phyloP scores from a whole-genome alignment of 1,140 invertebrate species.

The Lordiphosa clarofinis region DNA sequence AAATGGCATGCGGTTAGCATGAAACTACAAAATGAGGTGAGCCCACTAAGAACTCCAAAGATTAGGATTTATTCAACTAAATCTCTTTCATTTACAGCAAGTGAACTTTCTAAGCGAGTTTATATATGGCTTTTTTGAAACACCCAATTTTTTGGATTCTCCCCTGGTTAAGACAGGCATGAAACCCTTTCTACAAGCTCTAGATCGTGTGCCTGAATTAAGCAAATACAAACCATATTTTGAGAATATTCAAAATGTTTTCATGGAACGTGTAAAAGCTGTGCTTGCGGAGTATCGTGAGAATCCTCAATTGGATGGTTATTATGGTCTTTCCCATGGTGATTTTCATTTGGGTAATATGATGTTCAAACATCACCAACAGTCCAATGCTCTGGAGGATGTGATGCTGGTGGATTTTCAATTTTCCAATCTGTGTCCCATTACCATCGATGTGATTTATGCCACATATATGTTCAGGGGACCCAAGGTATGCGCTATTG shows the following conservation, averaged over 20 bases:
- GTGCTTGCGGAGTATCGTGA: slow-evolving; percentile 8
- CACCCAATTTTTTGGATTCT: slow-evolving; percentile 11
- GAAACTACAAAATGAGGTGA: slow-evolving; percentile 40
- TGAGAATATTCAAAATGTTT: slow-evolving; percentile 13
- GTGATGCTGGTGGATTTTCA: slow-evolving; percentile 59
- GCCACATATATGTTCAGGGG: slow-evolving; percentile 42
- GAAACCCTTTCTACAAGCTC: slow-evolving; percentile 32
- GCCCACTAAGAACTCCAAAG: too few relatives aligned
- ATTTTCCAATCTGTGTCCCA: slow-evolving; percentile 34
- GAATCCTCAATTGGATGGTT: slow-evolving; percentile 2
- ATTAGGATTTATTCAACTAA: too few relatives aligned
- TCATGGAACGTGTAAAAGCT: neutral
- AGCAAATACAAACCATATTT: slow-evolving; percentile 21
- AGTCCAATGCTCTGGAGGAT: slow-evolving; percentile 30
- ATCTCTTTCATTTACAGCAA: slow-evolving; percentile 25
- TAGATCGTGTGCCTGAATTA: slow-evolving; percentile 20
- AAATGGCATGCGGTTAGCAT: slow-evolving; percentile 61
- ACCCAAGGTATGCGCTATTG: slow-evolving; percentile 27
- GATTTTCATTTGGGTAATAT: slow-evolving; percentile 58
- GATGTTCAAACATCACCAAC: slow-evolving; percentile 49
- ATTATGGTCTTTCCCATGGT: slow-evolving; percentile 27
- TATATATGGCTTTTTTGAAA: slow-evolving; percentile 24
- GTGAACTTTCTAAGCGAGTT: slow-evolving; percentile 31
- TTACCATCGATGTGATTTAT: slow-evolving; percentile 43
- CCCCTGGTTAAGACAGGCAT: slow-evolving; percentile 38